phyloP scores from a whole-genome alignment of 2,113 vertebrate species.

The Istiophorus platypterus region DNA sequence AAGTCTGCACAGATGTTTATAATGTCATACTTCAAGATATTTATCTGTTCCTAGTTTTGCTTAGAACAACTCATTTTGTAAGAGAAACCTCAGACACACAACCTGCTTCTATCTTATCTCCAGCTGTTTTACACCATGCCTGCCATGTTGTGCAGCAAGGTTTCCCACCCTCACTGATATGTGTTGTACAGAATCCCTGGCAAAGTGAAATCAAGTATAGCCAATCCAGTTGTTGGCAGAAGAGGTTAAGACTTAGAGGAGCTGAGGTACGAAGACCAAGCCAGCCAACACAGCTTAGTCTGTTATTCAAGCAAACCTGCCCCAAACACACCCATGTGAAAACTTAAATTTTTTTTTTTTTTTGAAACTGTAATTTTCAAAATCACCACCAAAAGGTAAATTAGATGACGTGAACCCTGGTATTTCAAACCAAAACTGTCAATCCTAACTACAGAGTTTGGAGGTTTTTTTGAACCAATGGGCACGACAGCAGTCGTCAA shows the following conservation, averaged over 20 bases:
- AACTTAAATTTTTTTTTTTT: neutral
- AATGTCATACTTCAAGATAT: slow-evolving; percentile 1
- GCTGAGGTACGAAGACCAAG: neutral
- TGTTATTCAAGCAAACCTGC: neutral
- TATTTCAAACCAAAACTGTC: neutral
- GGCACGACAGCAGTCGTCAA: neutral
- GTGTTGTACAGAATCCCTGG: neutral
- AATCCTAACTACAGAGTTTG: neutral
- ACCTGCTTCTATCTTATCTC: neutral
- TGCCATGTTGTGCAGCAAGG: neutral
- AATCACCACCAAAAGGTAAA: neutral
- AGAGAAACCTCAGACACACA: neutral
- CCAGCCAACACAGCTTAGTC: neutral
- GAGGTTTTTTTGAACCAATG: too few species aligned
- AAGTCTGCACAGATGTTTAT: neutral
- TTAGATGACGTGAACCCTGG: neutral
- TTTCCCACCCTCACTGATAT: neutral
- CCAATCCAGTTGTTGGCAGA: neutral
- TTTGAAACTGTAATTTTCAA: neutral
- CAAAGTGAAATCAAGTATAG: neutral
- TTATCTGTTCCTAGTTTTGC: neutral
- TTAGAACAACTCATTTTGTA: neutral
- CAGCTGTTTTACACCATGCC: neutral
- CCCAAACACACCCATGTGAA: neutral
- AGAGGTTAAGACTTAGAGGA: neutral